These are phyloP conservation scores for Agrotis puta DNA, from an alignment of 2,888 invertebrate genomes.

Conservation along the genomic window DNA sequence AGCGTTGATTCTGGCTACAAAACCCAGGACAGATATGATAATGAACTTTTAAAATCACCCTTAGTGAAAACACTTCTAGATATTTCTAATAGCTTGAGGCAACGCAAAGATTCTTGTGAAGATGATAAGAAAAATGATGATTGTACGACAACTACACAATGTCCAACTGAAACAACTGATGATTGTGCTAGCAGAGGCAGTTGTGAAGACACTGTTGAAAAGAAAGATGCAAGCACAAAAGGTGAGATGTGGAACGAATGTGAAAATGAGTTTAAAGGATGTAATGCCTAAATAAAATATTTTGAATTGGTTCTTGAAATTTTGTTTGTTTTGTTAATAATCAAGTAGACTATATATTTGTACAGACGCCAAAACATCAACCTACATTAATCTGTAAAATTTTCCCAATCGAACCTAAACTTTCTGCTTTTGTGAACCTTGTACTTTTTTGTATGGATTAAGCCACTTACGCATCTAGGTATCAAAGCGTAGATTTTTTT, in stretches of 20 bases:
- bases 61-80: slow-evolving; percentile 50
- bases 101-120: slow-evolving; percentile 47
- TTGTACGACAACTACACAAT: slow-evolving; percentile 15
- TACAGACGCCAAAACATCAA: no score
- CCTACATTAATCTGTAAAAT: no score
- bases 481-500: no score
- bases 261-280: neutral
- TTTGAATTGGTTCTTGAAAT: slow-evolving; percentile 4
- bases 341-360: no score
- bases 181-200: slow-evolving; percentile 5
- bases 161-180: neutral
- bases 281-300: slow-evolving; percentile 34
- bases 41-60: slow-evolving; percentile 30
- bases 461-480: no score
- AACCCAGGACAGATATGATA: slow-evolving; percentile 15
- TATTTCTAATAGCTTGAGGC: slow-evolving; percentile 42
- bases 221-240: slow-evolving; percentile 46
- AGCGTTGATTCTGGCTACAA: slow-evolving; percentile 2
- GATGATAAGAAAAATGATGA: neutral
- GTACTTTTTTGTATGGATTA: no score
- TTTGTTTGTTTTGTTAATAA: neutral
- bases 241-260: slow-evolving; percentile 22
- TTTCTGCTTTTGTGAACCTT: no score
- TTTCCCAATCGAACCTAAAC: no score
- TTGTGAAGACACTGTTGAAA: neutral